Conservation (phyloP, 2,113 vertebrate genomes). For the Arothron firmamentum region DNA sequence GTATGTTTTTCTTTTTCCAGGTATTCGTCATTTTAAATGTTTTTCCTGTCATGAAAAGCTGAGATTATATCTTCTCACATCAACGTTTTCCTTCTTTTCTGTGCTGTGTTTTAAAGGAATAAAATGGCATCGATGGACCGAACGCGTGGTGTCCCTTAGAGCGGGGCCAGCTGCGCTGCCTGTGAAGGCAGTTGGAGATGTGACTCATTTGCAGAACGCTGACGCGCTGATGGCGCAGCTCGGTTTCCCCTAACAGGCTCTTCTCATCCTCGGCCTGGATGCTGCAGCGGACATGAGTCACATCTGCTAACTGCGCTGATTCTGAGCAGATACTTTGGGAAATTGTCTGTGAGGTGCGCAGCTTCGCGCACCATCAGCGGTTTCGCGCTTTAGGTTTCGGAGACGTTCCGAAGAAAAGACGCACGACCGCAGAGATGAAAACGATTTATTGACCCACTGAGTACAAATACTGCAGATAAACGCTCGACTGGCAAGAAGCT, state of each 20-base stretch:
- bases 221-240: conserved; percentile 13
- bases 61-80: no score
- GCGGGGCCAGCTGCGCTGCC: no score
- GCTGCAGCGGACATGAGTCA: conserved; percentile 42
- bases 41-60: no score
- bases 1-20: no score
- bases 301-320: conserved; percentile 13
- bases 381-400: conserved; percentile 1
- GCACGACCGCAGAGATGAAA: conserved; percentile 6
- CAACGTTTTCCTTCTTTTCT: no score
- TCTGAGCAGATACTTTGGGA: conserved; percentile 28
- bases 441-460: conserved; percentile 61
- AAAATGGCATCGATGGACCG: no score
- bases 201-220: conserved; percentile 63
- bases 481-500: conserved; percentile 34
- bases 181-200: conserved; percentile 15
- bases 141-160: no score
- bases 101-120: no score
- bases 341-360: conserved; percentile 11
- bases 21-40: no score
- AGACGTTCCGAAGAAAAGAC: no score
- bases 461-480: conserved; percentile 62
- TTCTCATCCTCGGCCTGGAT: neutral
- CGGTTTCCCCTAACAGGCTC: conserved; percentile 60
- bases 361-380: conserved; percentile 13